Evolutionary conservation across 2,888 invertebrate genomes (phyloP).

Genomic region (Fragum fragum): DNA sequence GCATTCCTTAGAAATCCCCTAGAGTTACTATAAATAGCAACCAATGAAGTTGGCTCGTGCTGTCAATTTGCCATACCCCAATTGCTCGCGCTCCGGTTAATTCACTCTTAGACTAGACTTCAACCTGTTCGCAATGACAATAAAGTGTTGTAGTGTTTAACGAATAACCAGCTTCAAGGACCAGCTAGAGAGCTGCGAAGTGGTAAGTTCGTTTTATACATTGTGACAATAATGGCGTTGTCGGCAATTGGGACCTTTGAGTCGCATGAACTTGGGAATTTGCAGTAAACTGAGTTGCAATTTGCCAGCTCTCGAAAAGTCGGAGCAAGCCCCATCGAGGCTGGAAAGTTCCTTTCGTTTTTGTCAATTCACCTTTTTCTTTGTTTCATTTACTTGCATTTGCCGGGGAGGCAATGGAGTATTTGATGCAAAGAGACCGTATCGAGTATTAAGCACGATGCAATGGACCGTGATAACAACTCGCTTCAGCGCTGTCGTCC

Average conservation of each 20-base stretch:
- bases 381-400: constrained; percentile 3
- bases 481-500: constrained; percentile 5
- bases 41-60: not conserved
- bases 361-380: not conserved
- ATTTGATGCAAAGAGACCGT: not conserved
- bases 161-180: not conserved
- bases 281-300: not conserved
- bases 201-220: not conserved
- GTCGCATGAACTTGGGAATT: not conserved
- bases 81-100: not conserved
- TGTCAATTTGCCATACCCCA: not conserved
- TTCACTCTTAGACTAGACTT: not conserved
- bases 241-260: constrained; percentile 6
- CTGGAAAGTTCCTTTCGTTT: constrained; percentile 9
- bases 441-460: constrained; percentile 2
- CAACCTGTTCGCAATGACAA: not conserved
- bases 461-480: not conserved
- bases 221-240: constrained; percentile 3
- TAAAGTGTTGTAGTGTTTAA: not conserved
- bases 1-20: constrained; percentile 1
- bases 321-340: constrained; percentile 20
- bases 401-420: not conserved
- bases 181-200: not conserved
- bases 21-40: not conserved
- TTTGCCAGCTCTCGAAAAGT: constrained; percentile 12